These are phyloP conservation scores for Plodia interpunctella DNA, from an alignment of 1,140 invertebrate genomes.

Conservation along the genomic window DNA sequence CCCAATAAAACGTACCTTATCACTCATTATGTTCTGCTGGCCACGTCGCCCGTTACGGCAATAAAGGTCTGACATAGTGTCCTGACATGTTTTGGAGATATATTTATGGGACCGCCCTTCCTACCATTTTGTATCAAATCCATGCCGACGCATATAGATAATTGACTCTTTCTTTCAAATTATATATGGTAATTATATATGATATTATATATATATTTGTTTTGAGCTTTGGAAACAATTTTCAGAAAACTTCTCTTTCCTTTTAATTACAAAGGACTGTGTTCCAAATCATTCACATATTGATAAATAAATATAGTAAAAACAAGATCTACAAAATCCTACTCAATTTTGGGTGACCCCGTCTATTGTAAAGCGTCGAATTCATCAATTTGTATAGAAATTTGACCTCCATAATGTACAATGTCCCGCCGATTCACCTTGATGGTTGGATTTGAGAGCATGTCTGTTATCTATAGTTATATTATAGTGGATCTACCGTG, in stretches of 20 bases:
- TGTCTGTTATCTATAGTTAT: background rate
- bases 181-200: background rate
- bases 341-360: background rate
- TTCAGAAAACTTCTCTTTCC: no score
- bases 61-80: conserved; percentile 5
- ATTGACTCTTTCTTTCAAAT: background rate
- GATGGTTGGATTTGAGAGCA: conserved; percentile 28
- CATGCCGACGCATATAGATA: background rate
- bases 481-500: conserved; percentile 6
- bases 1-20: conserved; percentile 16
- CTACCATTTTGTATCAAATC: conserved; percentile 7
- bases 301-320: background rate
- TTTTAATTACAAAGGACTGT: no score
- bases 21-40: conserved; percentile 9
- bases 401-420: conserved; percentile 24
- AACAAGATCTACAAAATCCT: background rate
- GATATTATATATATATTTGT: no score
- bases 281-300: no score
- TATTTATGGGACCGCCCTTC: conserved; percentile 2
- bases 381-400: conserved; percentile 22
- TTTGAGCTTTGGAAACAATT: no score
- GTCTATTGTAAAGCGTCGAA: conserved; percentile 4
- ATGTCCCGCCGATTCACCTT: conserved; percentile 41
- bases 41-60: conserved; percentile 8
- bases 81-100: conserved; percentile 5